Evolutionary conservation across 2,113 vertebrate genomes (phyloP), one percentile per base, ranked within the genome.

Genomic region (Xenopus borealis): DNA sequence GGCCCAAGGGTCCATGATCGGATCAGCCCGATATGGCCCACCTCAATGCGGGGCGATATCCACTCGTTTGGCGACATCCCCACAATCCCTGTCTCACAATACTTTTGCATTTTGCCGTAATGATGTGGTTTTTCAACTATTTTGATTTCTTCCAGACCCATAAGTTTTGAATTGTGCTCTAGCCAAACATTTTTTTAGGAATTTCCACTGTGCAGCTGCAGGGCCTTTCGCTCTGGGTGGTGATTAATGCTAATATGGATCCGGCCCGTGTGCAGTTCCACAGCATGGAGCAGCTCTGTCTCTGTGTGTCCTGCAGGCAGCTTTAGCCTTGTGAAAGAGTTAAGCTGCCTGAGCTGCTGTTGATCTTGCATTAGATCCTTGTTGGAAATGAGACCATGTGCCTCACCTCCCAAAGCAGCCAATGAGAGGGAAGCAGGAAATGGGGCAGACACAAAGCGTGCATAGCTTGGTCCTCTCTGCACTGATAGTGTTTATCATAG

Each of bases 391-490:
- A 62, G 73, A 68, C 73, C 73, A 76, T 69, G 23, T 63, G 58
- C 73, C 66, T 23, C 73, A 76, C 73, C 73, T 76, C 58, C 23
- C 59, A 23, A 18, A 18, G 9, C 58, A 57, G 12, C 73, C 73
- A 76, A 69, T 76, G 10, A n/a, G 2, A 20, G 45, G 12, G 7
- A 18, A 62, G 66, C 73, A 64, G 73, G 73, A 76, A 76, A 76
- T 76, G 66, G 66, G 18, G 66, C 33, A 76, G 73, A 76, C 73
- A 76, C 73, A 69, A 64, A 69, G 66, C 73, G 69, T 69, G 73
- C 73, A 76, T 68, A 75, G 73, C 66, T 40, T 75, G 73, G 30
- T 62, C 45, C 46, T 68, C 30, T 69, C 73, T 62, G 27, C 17
- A 63, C 33, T 69, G 73, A 76, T 76, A 76, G 18, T 69, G 66